Conservation (phyloP, 1,140 invertebrate genomes). For the Lineus longissimus region DNA sequence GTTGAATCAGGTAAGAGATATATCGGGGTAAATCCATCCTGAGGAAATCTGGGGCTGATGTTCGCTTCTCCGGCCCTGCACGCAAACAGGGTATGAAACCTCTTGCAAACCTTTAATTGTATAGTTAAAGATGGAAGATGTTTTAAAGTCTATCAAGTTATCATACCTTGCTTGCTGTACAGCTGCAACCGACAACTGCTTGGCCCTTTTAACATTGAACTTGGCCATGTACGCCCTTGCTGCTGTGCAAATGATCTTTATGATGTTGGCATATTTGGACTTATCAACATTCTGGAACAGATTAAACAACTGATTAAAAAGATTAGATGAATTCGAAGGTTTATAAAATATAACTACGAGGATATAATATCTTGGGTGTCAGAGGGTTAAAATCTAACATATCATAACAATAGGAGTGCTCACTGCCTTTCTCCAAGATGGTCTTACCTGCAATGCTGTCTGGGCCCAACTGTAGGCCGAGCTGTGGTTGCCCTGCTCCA, state of each 20-base stretch:
- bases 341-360: constrained; percentile 4
- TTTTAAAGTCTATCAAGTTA: background rate
- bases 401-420: no score
- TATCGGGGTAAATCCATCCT: no score
- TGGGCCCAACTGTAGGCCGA: constrained; percentile 35
- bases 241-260: constrained; percentile 41
- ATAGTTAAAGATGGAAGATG: constrained; percentile 3
- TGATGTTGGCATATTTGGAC: constrained; percentile 22
- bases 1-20: no score
- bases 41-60: no score
- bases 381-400: no score
- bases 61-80: no score
- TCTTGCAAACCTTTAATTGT: constrained; percentile 1
- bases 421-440: no score
- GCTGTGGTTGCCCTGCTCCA: constrained; percentile 40
- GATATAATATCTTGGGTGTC: background rate
- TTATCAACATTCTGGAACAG: constrained; percentile 32
- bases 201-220: constrained; percentile 39
- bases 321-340: background rate
- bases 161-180: constrained; percentile 42
- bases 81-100: no score
- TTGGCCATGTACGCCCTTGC: constrained; percentile 35
- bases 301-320: background rate
- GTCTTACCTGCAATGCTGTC: constrained; percentile 39
- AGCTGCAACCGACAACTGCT: constrained; percentile 38